Base-by-base conservation (phyloP, 35 echinoderm and acorn worm genomes). In the Stichopus chloronotus region DNA sequence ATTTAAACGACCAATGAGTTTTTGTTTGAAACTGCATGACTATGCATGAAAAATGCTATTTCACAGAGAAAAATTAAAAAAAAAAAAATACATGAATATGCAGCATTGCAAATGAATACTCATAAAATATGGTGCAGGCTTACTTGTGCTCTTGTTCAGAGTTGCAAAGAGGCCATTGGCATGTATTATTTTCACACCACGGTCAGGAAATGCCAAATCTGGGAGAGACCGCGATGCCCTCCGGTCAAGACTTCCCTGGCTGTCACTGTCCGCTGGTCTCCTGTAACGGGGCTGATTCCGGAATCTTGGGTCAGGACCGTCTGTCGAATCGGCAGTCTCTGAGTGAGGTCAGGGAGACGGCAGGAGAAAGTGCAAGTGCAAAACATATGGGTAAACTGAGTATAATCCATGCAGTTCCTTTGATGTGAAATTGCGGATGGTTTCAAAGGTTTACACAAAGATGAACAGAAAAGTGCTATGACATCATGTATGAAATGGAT, bases 131-230 rank as follows among this genome's bases (percentile, higher is more conserved):
- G 59, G 69, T 74, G 69, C 69, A 74, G 6, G 69, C 69, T 74
- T 74, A 74, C 69, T 74, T 74, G 12, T 4, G 69, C 13, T 74
- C 22, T 19, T 14, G 19, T 58, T 85, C 82, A 85, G 58, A 12
- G 56, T 85, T 25, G 19, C 54, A 85, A 85, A 85, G n/a, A 85
- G 57, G 14, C 82, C 82, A n/a, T 85, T 85, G 43, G 20, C 82
- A 22, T 85, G 56, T 53, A 56, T 22, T 20, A 85, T 85, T 56
- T 57, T 5, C 4, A 85, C 55, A 22, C 57, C 82, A 23, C 55
- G 25, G 56, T 85, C 82, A 58, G 17, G 13, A 23, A 58, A 85
- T 20, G 82, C 82, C 16, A 85, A 58, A 85, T 85, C 82, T 8
- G 82, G 82, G 17, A 85, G 55, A 22, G 82, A 85, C 6, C 9